Conservation (phyloP, 2,888 invertebrate genomes). For the Acleris sparsana region DNA sequence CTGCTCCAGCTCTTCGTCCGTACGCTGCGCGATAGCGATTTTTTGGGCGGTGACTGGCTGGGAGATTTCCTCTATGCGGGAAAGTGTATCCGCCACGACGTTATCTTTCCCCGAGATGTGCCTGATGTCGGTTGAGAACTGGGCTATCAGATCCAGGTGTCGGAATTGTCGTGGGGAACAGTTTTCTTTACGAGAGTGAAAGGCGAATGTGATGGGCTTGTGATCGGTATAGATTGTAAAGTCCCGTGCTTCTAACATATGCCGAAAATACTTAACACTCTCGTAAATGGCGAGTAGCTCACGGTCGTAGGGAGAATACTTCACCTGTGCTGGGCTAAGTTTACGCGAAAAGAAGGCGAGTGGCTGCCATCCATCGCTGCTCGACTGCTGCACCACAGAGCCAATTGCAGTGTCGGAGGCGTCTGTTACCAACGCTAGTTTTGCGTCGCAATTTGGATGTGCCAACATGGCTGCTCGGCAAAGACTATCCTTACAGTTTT, state of each 20-base stretch:
- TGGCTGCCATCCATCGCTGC: conserved; percentile 26
- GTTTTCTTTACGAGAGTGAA: too few relatives aligned
- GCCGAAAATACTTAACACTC: conserved; percentile 18
- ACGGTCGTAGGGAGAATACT: conserved; percentile 38
- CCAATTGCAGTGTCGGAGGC: conserved; percentile 35
- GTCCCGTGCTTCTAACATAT: conserved; percentile 35
- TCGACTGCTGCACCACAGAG: conserved; percentile 34
- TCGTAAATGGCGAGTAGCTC: conserved; percentile 36
- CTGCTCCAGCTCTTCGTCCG: too few relatives aligned
- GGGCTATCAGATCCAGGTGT: too few relatives aligned
- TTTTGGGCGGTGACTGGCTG: too few relatives aligned
- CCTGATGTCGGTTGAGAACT: too few relatives aligned
- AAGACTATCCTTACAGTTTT: neutral
- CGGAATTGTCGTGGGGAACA: too few relatives aligned
- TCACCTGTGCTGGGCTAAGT: conserved; percentile 16
- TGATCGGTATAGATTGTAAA: conserved; percentile 40
- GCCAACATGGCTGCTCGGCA: conserved; percentile 15
- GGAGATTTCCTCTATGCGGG: too few relatives aligned
- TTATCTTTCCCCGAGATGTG: too few relatives aligned
- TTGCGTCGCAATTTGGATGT: conserved; percentile 13
- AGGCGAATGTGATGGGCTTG: conserved; percentile 37
- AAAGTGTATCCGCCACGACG: too few relatives aligned
- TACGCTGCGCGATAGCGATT: too few relatives aligned
- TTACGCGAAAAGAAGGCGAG: conserved; percentile 39
- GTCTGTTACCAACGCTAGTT: conserved; percentile 30